Base-by-base conservation (phyloP, 2,797 vertebrate genomes). In the Chelidonichthys spinosus region DNA sequence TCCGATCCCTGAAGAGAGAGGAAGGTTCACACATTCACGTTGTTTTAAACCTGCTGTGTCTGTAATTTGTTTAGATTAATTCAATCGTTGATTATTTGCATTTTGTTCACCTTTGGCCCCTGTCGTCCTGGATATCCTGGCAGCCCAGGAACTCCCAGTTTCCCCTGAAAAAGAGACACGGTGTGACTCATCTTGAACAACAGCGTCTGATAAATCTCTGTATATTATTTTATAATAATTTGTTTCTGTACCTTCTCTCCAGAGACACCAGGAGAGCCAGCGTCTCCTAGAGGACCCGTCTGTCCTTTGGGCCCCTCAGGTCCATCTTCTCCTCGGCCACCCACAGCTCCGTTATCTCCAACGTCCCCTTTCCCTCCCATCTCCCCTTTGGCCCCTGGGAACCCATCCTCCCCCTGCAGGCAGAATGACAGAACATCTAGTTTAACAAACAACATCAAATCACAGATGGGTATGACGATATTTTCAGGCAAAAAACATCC, bases 291-390 rank as follows among this genome's bases (percentile, higher is more conserved):
- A 15, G 96, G 95, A 2, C 98, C 98, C 2, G 91, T 66, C 2
- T 97, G 96, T 18, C 98, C 98, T 91, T 99, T 99, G 0, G 96
- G 95, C 5, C 98, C 98, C 90, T 99, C 98, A 0, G 96, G 95
- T 1, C 98, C 98, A 7, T 99, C 97, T 84, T 99, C 98, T 9
- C 98, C 98, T 33, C 96, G 90, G 7, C 90, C 92, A 0, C 98
- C 98, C 2, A 74, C 7, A 6, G 89, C 90, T 10, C 98, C 98
- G 0, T 96, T 91, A 81, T 99, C 97, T 33, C 98, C 98, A 89
- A 18, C 46, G 54, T 99, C 98, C 15, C 98, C 98, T 80, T 99
- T 99, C 74, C 92, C 91, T 81, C 98, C 98, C 96, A 98, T 97
- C 84, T 99, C 98, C 0, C 98, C 98, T 88, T 99, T 99, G 76